Evolutionary conservation across 2,888 invertebrate genomes (phyloP).

Genomic region (Balanococcus diminutus): DNA sequence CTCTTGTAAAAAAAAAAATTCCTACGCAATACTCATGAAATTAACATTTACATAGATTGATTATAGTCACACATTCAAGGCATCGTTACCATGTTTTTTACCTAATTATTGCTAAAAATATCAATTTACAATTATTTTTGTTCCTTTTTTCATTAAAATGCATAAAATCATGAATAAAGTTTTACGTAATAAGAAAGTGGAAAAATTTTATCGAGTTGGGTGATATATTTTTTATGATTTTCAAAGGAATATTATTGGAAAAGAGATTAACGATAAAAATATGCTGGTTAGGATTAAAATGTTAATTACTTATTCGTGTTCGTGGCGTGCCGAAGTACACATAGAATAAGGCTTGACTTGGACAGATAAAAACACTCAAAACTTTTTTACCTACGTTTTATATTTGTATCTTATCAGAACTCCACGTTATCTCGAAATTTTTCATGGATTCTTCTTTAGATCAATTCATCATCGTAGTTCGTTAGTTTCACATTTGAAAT

Average conservation of each 20-base stretch:
- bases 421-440: too few relatives aligned
- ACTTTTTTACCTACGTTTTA: too few relatives aligned
- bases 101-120: background rate
- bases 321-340: too few relatives aligned
- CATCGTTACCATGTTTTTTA: background rate
- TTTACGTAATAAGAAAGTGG: background rate
- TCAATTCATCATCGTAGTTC: too few relatives aligned
- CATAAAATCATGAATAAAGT: background rate
- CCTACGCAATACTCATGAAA: background rate
- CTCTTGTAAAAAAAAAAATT: background rate
- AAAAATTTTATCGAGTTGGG: background rate
- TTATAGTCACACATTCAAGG: background rate
- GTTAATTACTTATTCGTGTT: too few relatives aligned
- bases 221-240: background rate
- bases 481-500: too few relatives aligned
- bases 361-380: too few relatives aligned
- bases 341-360: too few relatives aligned
- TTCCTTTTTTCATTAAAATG: background rate
- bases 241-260: background rate
- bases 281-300: background rate
- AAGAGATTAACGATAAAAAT: background rate
- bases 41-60: background rate
- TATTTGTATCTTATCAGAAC: too few relatives aligned
- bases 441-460: too few relatives aligned
- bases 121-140: background rate